Base-by-base conservation (phyloP, 2,888 invertebrate genomes). In the Anagyrus pseudococci region DNA sequence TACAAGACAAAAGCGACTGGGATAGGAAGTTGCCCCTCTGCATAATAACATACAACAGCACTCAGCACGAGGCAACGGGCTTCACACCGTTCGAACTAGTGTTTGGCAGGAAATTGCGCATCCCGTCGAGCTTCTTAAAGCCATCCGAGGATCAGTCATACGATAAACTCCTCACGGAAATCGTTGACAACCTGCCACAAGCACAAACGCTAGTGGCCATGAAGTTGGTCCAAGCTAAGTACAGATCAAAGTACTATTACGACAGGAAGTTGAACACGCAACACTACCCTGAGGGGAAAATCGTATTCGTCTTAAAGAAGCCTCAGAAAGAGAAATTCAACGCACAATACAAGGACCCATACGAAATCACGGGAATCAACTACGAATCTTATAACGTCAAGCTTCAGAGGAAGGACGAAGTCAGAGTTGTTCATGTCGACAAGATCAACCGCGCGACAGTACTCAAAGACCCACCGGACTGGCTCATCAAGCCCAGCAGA, bases 221-320 rank as follows among this genome's bases (percentile, higher is more conserved):
- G n/a, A 66, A 69, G 25, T 22, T 62, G 10, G 19, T 47, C 0
- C 20, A 17, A 6, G 47, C 62, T 2, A 69, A 69, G 48, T 26
- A 43, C 4, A 43, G n/a, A 49, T 64, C 64, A 1, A 63, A 68
- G 54, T 17, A 44, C 1, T 66, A 68, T 15, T 68, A 69, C 17
- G 68, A 68, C 25, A 7, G 29, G 10, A 13, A 46, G 0, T 20
- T 47, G 2, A 61, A 61, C 8, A 53, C 48, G 4, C 10, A 46
- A 26, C 25, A 44, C 13, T 60, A 67, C 7, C 20, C 46, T n/a
- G 20, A 48, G 1, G 68, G 62, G 0, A 47, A 64, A 15, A 19
- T 46, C 13, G 66, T 68, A 0, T 61, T 48, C 10, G 7, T 48
- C 17, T 13, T 48, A 1, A 48, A 48, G n/a, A n/a, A 26, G 13